Percentiles rank a stretch among this genome's conserved stretches.
These are phyloP conservation scores for Pilophorus perplexus DNA, from an alignment of 2,888 invertebrate species.

Conservation along the genomic window DNA sequence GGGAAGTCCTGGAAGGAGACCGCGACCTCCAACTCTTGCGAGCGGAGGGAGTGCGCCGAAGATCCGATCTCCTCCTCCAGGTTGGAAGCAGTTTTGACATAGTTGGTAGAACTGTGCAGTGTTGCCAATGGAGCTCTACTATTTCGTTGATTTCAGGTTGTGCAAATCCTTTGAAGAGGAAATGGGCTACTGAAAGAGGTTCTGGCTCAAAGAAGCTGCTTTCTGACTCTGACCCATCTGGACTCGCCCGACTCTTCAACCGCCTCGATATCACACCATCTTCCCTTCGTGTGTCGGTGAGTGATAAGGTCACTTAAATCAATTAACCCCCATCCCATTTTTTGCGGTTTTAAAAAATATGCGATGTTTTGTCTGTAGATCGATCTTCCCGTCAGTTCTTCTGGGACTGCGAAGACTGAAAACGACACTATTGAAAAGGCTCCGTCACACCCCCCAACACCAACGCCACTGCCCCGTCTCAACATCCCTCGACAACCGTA, in stretches of 20 bases:
- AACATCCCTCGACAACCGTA: slow-evolving; percentile 30
- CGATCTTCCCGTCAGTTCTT: slow-evolving; percentile 31
- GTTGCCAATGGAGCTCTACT: too few species aligned
- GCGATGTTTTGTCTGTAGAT: slow-evolving; percentile 21
- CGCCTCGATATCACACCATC: slow-evolving; percentile 37
- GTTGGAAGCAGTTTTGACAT: too few species aligned
- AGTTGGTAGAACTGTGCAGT: too few species aligned
- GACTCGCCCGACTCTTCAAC: slow-evolving; percentile 31
- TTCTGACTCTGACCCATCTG: slow-evolving; percentile 22
- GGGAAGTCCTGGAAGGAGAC: slow-evolving; percentile 15
- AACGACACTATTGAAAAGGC: slow-evolving; percentile 11
- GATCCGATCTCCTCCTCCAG: slow-evolving; percentile 33
- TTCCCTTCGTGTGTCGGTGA: slow-evolving; percentile 28
- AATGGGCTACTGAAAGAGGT: slow-evolving; percentile 38
- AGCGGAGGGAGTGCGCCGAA: slow-evolving; percentile 21
- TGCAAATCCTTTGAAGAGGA: slow-evolving; percentile 38
- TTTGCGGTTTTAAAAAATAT: too few species aligned
- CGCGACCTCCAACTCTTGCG: slow-evolving; percentile 8
- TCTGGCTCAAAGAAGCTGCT: slow-evolving; percentile 37
- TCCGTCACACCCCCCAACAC: slow-evolving; percentile 25
- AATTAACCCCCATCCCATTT: too few species aligned
- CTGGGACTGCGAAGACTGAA: slow-evolving; percentile 19
- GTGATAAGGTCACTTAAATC: not conserved
- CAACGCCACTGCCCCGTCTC: slow-evolving; percentile 29
- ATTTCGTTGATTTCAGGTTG: slow-evolving; percentile 23